Evolutionary conservation across 2,113 vertebrate genomes (phyloP).

Genomic region (Sus scrofa): DNA sequence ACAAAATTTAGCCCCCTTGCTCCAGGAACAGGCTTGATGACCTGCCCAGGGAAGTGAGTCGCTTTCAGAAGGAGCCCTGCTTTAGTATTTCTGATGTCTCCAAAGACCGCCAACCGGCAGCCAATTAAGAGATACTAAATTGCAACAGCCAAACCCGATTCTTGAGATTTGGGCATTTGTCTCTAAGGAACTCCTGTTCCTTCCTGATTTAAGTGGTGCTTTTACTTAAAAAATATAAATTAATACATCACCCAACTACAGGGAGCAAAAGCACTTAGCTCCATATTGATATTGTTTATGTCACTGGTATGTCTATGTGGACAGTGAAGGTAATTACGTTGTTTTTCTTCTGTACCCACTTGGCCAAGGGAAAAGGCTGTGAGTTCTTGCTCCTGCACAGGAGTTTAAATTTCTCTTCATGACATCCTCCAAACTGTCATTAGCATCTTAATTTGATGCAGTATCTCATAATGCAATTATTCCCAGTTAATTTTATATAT

Average conservation of each 20-base stretch:
- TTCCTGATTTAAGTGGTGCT: slow-evolving; percentile 73
- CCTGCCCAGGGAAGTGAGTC: neutral
- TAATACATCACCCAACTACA: slow-evolving; percentile 81
- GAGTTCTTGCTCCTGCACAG: slow-evolving; percentile 72
- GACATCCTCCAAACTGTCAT: slow-evolving; percentile 83
- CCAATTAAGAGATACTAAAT: slow-evolving; percentile 49
- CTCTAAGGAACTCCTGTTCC: slow-evolving; percentile 53
- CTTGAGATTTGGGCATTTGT: slow-evolving; percentile 67
- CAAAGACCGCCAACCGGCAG: neutral
- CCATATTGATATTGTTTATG: slow-evolving; percentile 50
- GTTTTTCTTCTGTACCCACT: slow-evolving; percentile 78
- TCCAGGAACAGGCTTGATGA: neutral
- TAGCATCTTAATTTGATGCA: slow-evolving; percentile 85
- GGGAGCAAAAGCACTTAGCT: slow-evolving; percentile 57
- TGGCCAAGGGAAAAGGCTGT: slow-evolving; percentile 66
- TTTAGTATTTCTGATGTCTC: neutral
- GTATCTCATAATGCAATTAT: slow-evolving; percentile 85
- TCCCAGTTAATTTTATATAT: slow-evolving; percentile 85
- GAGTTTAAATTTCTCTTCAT: slow-evolving; percentile 86
- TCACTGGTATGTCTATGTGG: slow-evolving; percentile 69
- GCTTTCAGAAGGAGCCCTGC: neutral
- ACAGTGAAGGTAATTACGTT: slow-evolving; percentile 79
- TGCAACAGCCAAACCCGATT: slow-evolving; percentile 38
- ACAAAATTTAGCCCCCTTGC: neutral
- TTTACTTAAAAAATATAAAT: slow-evolving; percentile 83